Evolutionary conservation across 2,113 vertebrate species (phyloP).

Genomic region (Struthio camelus): DNA sequence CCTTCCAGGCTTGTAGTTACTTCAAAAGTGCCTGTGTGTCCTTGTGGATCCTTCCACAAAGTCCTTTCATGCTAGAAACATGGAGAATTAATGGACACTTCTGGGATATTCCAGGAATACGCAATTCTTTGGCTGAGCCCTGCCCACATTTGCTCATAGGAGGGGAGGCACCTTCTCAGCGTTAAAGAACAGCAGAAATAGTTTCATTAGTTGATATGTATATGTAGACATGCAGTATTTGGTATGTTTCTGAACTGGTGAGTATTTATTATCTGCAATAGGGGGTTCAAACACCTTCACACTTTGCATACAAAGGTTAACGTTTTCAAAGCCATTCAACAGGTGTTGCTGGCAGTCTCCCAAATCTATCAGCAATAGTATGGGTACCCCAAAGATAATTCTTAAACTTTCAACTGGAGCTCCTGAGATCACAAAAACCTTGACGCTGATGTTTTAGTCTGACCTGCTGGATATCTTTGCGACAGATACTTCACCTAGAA

Average conservation of each 20-base stretch:
- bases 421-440: background rate
- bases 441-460: background rate
- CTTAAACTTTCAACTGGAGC: background rate
- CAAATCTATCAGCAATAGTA: background rate
- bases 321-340: background rate
- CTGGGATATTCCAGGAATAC: background rate
- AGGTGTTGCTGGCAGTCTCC: background rate
- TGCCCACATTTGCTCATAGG: background rate
- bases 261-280: background rate
- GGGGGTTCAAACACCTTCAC: background rate
- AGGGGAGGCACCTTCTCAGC: background rate
- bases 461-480: background rate
- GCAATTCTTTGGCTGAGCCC: background rate
- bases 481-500: background rate
- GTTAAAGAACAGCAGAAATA: background rate
- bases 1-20: background rate
- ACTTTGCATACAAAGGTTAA: background rate
- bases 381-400: background rate
- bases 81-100: background rate
- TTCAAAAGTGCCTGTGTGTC: background rate
- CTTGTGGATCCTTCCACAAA: background rate
- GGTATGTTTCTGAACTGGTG: background rate
- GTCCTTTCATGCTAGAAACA: background rate
- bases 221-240: background rate
- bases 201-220: background rate